Percentiles rank a stretch among this genome's conserved stretches.
Evolutionary conservation across 2,797 vertebrate species (phyloP).

Genomic region (Enteromius unitaeniatus): DNA sequence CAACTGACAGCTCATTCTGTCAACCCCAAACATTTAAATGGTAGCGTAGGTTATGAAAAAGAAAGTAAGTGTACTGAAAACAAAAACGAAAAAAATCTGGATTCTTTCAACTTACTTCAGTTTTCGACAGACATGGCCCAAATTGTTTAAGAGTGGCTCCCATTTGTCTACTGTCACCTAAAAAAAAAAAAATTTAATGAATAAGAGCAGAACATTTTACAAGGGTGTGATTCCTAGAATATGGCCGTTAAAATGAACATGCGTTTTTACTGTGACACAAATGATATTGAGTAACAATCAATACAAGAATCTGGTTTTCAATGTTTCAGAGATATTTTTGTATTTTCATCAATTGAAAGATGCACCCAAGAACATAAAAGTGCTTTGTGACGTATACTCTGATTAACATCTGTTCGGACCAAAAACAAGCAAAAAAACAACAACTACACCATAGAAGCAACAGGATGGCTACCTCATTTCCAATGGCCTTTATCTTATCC

Average conservation of each 20-base stretch:
- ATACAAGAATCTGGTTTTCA: background rate
- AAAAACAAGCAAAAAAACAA: background rate
- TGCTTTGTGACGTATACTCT: background rate
- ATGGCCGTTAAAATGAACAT: background rate
- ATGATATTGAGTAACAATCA: background rate
- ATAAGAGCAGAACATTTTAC: background rate
- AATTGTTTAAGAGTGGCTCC: constrained; percentile 97
- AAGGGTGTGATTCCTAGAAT: background rate
- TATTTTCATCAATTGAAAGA: background rate
- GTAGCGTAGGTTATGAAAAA: background rate
- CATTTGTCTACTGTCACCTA: constrained; percentile 97
- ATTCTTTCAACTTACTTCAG: constrained; percentile 87
- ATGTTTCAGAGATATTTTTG: background rate
- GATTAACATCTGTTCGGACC: background rate
- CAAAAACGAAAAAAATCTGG: background rate
- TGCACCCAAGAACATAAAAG: background rate
- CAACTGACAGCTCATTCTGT: background rate
- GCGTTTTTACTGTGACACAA: background rate
- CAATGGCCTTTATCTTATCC: constrained; percentile 99
- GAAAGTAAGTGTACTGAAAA: background rate
- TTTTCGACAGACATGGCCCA: constrained; percentile 97
- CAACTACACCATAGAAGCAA: background rate
- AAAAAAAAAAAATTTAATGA: constrained; percentile 15
- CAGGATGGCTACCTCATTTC: constrained; percentile 87
- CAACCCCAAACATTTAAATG: background rate